phyloP scores from a whole-genome alignment of 2,113 vertebrate species.

The Rissa tridactyla region DNA sequence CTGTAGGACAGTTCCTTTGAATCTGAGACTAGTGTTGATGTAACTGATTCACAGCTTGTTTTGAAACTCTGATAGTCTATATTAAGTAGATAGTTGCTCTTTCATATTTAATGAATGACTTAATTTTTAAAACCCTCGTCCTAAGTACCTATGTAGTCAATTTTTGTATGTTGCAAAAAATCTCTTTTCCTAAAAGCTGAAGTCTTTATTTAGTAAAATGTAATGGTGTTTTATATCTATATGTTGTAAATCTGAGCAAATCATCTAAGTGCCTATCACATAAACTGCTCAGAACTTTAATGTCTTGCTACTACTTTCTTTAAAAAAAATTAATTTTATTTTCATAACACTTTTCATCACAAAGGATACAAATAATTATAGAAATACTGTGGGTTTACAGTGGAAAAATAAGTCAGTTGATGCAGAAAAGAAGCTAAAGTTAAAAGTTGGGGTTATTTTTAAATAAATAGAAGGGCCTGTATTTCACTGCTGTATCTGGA shows the following conservation, averaged over 20 bases:
- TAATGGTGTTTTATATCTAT: not conserved
- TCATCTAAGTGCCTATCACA: fast-evolving
- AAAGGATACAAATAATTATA: not conserved
- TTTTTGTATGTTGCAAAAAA: not conserved
- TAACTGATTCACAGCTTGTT: not conserved
- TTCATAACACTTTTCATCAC: not conserved
- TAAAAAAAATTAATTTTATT: not conserved
- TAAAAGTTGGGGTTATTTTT: not conserved
- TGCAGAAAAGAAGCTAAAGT: not conserved
- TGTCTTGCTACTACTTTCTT: not conserved
- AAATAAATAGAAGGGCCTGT: not conserved
- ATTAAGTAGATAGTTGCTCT: not conserved
- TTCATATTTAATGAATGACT: not conserved
- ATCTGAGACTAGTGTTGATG: not conserved
- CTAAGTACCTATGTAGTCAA: not conserved
- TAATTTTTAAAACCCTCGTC: not conserved
- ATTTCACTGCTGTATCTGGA: not conserved
- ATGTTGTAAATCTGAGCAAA: not conserved
- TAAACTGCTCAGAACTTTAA: not conserved
- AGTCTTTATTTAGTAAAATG: not conserved
- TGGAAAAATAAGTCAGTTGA: not conserved
- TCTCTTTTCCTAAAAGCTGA: not conserved
- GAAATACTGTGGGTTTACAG: not conserved
- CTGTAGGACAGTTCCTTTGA: not conserved
- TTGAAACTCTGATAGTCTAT: not conserved